phyloP scores from a whole-genome alignment of 2,113 vertebrate genomes.

The Scomber colias region DNA sequence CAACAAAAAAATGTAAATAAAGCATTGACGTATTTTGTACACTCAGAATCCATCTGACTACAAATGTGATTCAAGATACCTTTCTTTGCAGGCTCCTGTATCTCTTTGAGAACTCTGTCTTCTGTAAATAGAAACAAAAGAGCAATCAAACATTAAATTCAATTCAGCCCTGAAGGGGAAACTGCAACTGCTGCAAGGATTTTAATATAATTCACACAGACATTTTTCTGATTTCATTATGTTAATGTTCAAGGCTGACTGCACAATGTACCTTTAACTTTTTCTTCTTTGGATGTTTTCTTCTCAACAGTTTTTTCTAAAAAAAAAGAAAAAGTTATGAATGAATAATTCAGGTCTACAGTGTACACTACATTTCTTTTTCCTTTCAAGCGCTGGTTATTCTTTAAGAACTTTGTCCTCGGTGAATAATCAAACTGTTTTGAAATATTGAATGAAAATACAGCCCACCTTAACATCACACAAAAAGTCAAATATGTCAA shows the following conservation, averaged over 20 bases:
- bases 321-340: neutral
- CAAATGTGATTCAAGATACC: conserved; percentile 31
- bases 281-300: conserved; percentile 40
- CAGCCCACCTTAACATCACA: neutral
- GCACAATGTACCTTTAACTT: conserved; percentile 48
- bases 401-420: conserved; percentile 18
- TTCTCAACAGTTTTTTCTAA: conserved; percentile 54
- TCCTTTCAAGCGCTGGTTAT: neutral
- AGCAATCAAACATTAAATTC: neutral
- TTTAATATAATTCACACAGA: neutral
- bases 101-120: conserved; percentile 68
- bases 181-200: neutral
- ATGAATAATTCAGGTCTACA: neutral
- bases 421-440: conserved; percentile 9
- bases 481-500: too few species aligned
- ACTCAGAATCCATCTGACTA: neutral
- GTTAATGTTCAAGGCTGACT: neutral
- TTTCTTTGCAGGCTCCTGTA: conserved; percentile 66
- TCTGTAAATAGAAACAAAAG: conserved; percentile 43
- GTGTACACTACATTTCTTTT: neutral
- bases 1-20: neutral
- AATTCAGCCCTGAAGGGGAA: neutral
- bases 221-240: neutral
- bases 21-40: neutral
- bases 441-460: neutral